These are phyloP conservation scores for Diploptera punctata DNA, from an alignment of 2,888 invertebrate genomes.

Conservation along the genomic window DNA sequence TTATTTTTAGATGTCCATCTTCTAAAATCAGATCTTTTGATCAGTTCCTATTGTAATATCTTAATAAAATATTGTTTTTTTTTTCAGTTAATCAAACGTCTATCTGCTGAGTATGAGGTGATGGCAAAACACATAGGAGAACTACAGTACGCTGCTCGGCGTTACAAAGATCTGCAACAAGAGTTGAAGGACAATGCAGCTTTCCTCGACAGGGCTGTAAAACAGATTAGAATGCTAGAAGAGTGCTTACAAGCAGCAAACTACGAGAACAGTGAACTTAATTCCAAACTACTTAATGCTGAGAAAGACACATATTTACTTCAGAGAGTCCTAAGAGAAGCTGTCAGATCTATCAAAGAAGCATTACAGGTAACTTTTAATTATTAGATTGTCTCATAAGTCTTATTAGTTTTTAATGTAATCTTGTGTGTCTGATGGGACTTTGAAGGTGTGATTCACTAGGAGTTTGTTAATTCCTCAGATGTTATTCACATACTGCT, in stretches of 20 bases:
- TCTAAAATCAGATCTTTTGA: too few species aligned
- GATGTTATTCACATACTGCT: too few species aligned
- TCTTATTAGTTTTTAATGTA: too few species aligned
- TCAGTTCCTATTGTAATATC: background rate
- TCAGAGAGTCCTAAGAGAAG: constrained; percentile 64
- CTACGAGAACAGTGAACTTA: constrained; percentile 58
- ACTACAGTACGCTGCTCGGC: constrained; percentile 44
- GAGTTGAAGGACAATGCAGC: constrained; percentile 43
- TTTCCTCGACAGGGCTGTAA: background rate
- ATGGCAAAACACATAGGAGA: constrained; percentile 40
- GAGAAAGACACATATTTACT: constrained; percentile 63
- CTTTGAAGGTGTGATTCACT: too few species aligned
- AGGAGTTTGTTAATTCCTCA: too few species aligned
- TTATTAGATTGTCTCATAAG: background rate
- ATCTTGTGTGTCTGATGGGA: too few species aligned
- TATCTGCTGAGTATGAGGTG: constrained; percentile 55
- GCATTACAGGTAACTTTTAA: constrained; percentile 47
- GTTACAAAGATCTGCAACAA: constrained; percentile 36
- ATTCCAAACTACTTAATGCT: constrained; percentile 57
- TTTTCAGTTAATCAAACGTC: constrained; percentile 50
- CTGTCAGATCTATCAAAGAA: constrained; percentile 52
- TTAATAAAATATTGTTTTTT: too few species aligned
- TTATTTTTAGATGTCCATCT: too few species aligned
- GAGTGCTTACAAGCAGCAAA: constrained; percentile 63
- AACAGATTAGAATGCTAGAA: constrained; percentile 53